Base-by-base conservation (phyloP, 1,140 invertebrate genomes). In the Helicoverpa zea region DNA sequence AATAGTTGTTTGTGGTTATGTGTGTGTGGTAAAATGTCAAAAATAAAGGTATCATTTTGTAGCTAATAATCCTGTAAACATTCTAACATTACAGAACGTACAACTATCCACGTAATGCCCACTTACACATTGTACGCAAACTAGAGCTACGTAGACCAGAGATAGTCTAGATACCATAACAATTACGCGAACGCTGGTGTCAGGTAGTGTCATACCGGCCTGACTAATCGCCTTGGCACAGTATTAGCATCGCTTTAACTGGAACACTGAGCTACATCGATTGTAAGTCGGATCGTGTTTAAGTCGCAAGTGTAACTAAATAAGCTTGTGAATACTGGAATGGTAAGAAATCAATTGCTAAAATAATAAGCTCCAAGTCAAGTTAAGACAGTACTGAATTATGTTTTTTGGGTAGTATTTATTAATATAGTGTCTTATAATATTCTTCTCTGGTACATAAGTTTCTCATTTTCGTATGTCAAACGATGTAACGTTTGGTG, bases 111-210 rank as follows among this genome's bases (percentile, higher is more conserved):
- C 23, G 23, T 35, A 29, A 12, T 61, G 18, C 18, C 23, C 18
- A 23, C 12, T 18, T 12, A 23, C 59, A 51, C 16, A 68, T 51
- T 29, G 30, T 18, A 13, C 30, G 2, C 29, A 43, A 64, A 43
- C 30, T 64, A 64, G 2, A 64, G n/a, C 23, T 16, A 29, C 10
- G 23, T 70, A 52, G 11, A 47, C n/a, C 35, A 2, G 43, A 70
- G 66, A 51, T 70, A 70, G n/a, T 70, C 49, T n/a, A 70, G 23
- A 70, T 51, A 13, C 66, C 66, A 54, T 54, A 70, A 70, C 49
- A 70, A 70, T 70, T 52, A 52, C 18, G 49, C 12, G 7, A 7
- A 23, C 30, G 66, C 47, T 47, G 29, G 49, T 70, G 52, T 70
- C 49, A 70, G 66, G 66, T 70, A 70, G 11, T 30, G 23, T 52